Evolutionary conservation across 2,888 invertebrate species (phyloP), one percentile per base, ranked within the genome.

Genomic region (Melieria omissa): DNA sequence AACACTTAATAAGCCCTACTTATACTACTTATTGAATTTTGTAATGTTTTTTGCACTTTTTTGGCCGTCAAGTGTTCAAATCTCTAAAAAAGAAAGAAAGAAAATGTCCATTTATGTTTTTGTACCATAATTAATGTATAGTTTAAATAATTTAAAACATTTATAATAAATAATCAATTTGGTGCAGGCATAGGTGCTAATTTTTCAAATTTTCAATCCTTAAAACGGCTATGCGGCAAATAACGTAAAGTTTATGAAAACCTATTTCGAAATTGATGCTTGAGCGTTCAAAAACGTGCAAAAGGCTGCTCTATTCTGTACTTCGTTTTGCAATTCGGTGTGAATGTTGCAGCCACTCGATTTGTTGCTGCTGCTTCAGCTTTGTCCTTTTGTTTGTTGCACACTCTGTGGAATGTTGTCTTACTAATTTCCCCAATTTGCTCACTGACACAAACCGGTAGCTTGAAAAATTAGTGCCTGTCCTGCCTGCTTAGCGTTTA

Each of bases 1-100:
- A 70, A 49, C 16, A 69, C 62, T 44, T 58, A 1, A 29, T 29
- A 29, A 29, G 29, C 29, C 29, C 29, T 29, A 29, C 29, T 29
- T 29, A 29, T 29, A 29, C 29, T 29, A 1, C 1, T 29, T 1
- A 29, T 29, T 29, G 29, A 29, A 29, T 29, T 47, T 71, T 75
- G 68, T 81, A 80, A 82, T 84, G 81, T 81, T 82, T 84, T 84
- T 84, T 84, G 82, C 84, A 83, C 84, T 74, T 69, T 77, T 79
- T 73, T 77, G 79, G 55, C 29, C 29, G 29, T 29, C 29, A 29
- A 29, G 29, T 29, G 29, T 29, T 29, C 29, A 29, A 29, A 29
- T 29, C 29, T 29, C 29, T 29, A 1, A 29, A 29, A 29, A 29
- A 29, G 2, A 29, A 29, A 29, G 3, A 29, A 2, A 1, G 29